Evolutionary conservation across 1,140 invertebrate species (phyloP), one percentile per base, ranked within the genome.

Genomic region (Centruroides vittatus): DNA sequence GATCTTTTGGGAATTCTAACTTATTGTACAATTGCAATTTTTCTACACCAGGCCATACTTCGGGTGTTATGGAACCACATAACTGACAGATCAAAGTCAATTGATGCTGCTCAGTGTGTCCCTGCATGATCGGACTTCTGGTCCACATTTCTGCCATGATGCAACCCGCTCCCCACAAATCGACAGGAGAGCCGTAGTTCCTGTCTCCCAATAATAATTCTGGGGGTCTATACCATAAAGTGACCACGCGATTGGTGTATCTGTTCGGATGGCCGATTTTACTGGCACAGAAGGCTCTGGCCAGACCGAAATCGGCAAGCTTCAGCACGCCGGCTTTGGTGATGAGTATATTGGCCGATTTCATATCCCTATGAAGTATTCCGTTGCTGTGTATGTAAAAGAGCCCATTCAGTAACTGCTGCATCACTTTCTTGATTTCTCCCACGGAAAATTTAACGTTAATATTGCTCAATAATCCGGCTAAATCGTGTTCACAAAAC

Each of bases 121-220:
- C 70, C 71, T 84, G 82, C 77, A 82, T 82, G 47, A 86, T 84
- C 10, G 84, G 84, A 53, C 75, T 78, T 63, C 93, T 78, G 0
- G 94, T 98, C 95, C 95, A 99, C 90, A 99, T 94, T 77, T 99
- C 94, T 0, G 94, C 94, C 93, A 98, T 97, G 51, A 98, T 98
- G 71, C 95, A 98, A 0, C 95, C 95, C 47, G 91, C 93, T 9
- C 94, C 94, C 95, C 95, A 98, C 73, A 98, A 81, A 78, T 99
- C 96, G 35, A 99, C 91, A 0, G 93, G 86, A 9, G 93, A 90
- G 0, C 93, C 93, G 73, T 96, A 96, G 75, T 96, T 93, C 36
- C 94, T 77, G 69, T 97, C 93, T 36, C 95, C 95, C 0, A 94
- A 75, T 3, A 92, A 70, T 10, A 92, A 72, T 71, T 91, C 88